These are phyloP conservation scores for Parazoanthus swiftii DNA, from an alignment of 92 coral and sea anemone genomes.

Conservation along the genomic window DNA sequence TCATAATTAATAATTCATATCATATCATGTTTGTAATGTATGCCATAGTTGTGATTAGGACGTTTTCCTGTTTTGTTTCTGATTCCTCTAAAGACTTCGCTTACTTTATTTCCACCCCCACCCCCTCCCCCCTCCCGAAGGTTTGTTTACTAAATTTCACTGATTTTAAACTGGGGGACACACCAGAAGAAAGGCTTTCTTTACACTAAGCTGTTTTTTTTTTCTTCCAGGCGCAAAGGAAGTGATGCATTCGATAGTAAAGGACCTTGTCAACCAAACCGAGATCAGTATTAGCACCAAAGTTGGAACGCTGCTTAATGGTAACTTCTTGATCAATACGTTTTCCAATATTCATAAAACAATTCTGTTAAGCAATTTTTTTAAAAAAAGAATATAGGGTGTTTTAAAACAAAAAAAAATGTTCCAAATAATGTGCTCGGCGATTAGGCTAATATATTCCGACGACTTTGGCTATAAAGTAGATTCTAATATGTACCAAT, in stretches of 20 bases:
- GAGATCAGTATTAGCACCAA: slow-evolving; percentile 47
- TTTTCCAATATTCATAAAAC: not conserved
- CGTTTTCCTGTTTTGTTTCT: no score
- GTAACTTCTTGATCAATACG: not conserved
- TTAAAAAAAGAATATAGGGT: no score
- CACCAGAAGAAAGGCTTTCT: not conserved
- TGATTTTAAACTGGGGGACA: no score
- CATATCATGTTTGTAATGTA: no score
- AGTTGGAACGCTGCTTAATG: slow-evolving; percentile 50
- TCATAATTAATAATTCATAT: no score
- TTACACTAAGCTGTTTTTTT: not conserved
- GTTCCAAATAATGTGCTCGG: no score
- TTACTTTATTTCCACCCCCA: not conserved
- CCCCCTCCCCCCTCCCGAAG: no score
- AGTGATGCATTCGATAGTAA: slow-evolving; percentile 82
- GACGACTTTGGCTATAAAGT: not conserved
- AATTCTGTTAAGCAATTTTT: no score
- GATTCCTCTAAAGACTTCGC: no score
- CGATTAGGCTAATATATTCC: no score
- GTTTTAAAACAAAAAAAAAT: no score
- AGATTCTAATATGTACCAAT: not conserved
- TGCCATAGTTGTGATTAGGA: no score
- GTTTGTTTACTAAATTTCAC: not conserved
- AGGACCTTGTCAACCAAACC: slow-evolving; percentile 54
- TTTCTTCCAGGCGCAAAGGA: slow-evolving; percentile 67